Evolutionary conservation across 2,113 vertebrate species (phyloP).

Genomic region (Microtus montanus): DNA sequence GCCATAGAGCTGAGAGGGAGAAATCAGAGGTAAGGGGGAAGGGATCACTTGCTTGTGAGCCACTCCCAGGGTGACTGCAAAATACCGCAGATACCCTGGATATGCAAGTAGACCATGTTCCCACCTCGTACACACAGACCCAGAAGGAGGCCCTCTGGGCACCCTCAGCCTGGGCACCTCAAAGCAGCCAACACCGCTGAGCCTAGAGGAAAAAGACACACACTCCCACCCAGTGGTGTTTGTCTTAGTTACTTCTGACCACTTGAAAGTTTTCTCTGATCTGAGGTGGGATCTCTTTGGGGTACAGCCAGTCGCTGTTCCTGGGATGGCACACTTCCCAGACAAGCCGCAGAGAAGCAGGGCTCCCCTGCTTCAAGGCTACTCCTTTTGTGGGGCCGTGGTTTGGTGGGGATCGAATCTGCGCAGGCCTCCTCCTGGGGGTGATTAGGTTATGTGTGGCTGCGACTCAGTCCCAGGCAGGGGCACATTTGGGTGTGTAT

Average conservation of each 20-base stretch:
- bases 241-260: background rate
- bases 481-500: background rate
- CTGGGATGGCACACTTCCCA: background rate
- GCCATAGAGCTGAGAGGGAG: constrained; percentile 82
- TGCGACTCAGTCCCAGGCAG: background rate
- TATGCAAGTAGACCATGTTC: background rate
- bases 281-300: background rate
- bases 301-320: background rate
- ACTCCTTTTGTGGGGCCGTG: background rate
- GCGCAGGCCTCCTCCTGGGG: background rate
- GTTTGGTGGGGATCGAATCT: no score
- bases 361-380: no score
- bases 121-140: background rate
- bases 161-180: background rate
- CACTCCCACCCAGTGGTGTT: fast-evolving
- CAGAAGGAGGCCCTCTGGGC: background rate
- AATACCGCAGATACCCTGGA: background rate
- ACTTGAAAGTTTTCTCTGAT: background rate
- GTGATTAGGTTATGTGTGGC: background rate
- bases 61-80: background rate
- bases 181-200: background rate
- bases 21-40: constrained; percentile 70
- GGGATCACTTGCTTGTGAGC: constrained; percentile 71
- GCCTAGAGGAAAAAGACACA: background rate
- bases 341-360: background rate